Evolutionary conservation across 30 jellyfish, hydroid and myxozoan species (phyloP), one percentile per base, ranked within the genome.

Genomic region (Pelagia noctiluca): DNA sequence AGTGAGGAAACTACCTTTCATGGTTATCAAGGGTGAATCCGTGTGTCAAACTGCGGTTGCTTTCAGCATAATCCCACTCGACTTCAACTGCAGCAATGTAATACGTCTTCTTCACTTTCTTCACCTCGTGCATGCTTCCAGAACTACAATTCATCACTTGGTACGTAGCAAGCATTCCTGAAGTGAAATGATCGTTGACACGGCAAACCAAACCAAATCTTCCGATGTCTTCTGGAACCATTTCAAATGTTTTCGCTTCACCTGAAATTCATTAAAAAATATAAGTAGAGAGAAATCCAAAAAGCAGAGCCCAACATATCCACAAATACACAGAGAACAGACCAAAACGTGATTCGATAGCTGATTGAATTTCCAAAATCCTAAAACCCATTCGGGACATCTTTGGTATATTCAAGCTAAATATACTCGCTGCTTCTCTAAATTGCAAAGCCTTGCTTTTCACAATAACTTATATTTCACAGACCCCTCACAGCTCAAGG

Each of bases 31-130:
- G 63, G 7, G 5, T 73, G 0, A 24, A 63, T 19, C 69, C 86
- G n/a, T 50, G 16, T n/a, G 92, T 82, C 84, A 61, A 19, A 2
- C 29, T 76, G 29, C 46, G 54, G 50, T 86, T 75, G 54, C 42
- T 86, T 24, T 86, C 90, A 26, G 96, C 96, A 34, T 86, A 86
- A 47, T 86, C 81, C 96, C 96, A 86, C 21, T 86, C 96, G 3
- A 31, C 54, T 52, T 86, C 96, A 1, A 74, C 82, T 46, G 76
- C 65, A 19, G 90, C 96, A 65, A 86, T 86, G 90, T 24, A 76
- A 52, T 75, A 86, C 23, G 28, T 76, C 46, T 90, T 50, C 18
- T 21, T 65, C 2, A 29, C 38, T 0, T 36, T 42, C 2, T 54
- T 64, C 24, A 19, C 64, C 19, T 33, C 21, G 8, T 50, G 33